phyloP scores from a whole-genome alignment of 2,113 vertebrate species.

The Cryptoleucopteryx plumbea region DNA sequence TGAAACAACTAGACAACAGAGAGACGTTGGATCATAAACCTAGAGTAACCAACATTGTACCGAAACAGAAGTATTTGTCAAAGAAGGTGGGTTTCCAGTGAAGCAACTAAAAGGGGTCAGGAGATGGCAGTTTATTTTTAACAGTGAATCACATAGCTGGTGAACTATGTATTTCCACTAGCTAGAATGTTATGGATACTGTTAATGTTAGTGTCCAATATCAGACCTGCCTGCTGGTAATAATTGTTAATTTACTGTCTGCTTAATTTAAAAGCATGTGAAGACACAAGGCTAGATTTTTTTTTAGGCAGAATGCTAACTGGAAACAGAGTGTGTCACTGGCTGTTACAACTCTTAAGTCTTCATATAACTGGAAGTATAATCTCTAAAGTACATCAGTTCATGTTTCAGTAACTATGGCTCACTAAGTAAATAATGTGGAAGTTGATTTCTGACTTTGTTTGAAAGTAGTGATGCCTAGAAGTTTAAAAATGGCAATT shows the following conservation, averaged over 20 bases:
- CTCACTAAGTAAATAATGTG: slow-evolving; percentile 48
- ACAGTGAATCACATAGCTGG: slow-evolving; percentile 17
- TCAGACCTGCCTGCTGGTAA: slow-evolving; percentile 26
- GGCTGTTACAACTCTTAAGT: slow-evolving; percentile 48
- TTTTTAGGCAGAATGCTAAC: slow-evolving; percentile 59
- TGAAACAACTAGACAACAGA: slow-evolving; percentile 92
- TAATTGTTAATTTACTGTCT: slow-evolving; percentile 49
- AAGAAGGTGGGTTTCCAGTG: slow-evolving; percentile 85
- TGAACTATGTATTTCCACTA: slow-evolving; percentile 48
- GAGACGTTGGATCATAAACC: slow-evolving; percentile 89
- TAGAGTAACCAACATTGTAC: slow-evolving; percentile 84
- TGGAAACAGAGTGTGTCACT: slow-evolving; percentile 46
- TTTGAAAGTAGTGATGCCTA: slow-evolving; percentile 57
- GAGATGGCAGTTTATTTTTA: slow-evolving; percentile 19
- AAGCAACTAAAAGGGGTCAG: neutral
- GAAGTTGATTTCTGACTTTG: slow-evolving; percentile 60
- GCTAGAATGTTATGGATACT: slow-evolving; percentile 28
- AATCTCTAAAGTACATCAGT: slow-evolving; percentile 57
- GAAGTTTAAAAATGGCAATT: slow-evolving; percentile 49
- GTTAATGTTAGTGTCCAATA: slow-evolving; percentile 39
- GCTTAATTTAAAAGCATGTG: slow-evolving; percentile 61
- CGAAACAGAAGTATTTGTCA: slow-evolving; percentile 96
- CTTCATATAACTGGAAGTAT: slow-evolving; percentile 62
- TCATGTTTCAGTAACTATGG: slow-evolving; percentile 56
- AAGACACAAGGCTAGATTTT: slow-evolving; percentile 53